Evolutionary conservation across 2,888 invertebrate genomes (phyloP).

Genomic region (Hypselothyrea guttata): DNA sequence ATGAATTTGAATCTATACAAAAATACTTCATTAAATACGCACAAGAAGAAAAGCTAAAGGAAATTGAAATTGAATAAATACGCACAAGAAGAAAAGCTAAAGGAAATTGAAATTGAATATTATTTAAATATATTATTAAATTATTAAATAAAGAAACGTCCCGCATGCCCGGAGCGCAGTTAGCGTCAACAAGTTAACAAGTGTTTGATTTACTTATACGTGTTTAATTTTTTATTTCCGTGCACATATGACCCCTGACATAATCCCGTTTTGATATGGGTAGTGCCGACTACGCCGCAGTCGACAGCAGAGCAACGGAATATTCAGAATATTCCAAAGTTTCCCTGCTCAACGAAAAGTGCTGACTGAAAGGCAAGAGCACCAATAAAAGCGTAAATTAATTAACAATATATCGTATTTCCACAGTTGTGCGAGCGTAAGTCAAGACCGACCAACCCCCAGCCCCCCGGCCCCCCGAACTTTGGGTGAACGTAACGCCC

Average conservation of each 20-base stretch:
- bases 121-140: too few relatives aligned
- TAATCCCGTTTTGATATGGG: constrained; percentile 55
- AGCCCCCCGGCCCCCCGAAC: not conserved
- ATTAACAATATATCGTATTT: constrained; percentile 74
- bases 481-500: constrained; percentile 31
- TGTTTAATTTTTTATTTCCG: not conserved
- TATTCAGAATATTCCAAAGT: too few relatives aligned
- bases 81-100: too few relatives aligned
- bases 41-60: too few relatives aligned
- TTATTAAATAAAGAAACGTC: too few relatives aligned
- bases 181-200: constrained; percentile 37
- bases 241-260: constrained; percentile 50
- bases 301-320: constrained; percentile 7
- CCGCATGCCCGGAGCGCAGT: not conserved
- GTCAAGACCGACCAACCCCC: not conserved
- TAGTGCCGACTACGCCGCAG: constrained; percentile 2
- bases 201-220: constrained; percentile 52
- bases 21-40: too few relatives aligned
- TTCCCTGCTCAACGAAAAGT: constrained; percentile 31
- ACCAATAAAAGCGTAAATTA: constrained; percentile 71
- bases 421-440: constrained; percentile 28
- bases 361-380: constrained; percentile 43
- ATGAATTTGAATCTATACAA: too few relatives aligned
- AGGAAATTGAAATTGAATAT: too few relatives aligned
- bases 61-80: too few relatives aligned